Conservation (phyloP, 2,797 vertebrate species). For the Eutrigla gurnardus region DNA sequence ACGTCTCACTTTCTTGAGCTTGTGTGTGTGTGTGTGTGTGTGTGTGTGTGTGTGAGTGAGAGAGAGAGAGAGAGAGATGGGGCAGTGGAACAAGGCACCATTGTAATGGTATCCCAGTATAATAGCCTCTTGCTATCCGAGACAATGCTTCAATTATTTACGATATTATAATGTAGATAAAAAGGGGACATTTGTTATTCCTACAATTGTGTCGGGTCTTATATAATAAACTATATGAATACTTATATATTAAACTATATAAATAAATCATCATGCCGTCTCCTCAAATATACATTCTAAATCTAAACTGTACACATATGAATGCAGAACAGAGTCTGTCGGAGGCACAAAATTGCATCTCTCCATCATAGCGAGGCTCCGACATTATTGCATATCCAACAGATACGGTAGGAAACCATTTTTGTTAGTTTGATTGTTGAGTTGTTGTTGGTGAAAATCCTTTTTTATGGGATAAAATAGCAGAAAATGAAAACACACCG, state of each 20-base stretch:
- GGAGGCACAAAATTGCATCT: too few species aligned
- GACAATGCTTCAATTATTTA: conserved; percentile 7
- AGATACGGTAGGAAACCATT: too few species aligned
- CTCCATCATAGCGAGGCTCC: too few species aligned
- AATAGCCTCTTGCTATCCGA: not conserved
- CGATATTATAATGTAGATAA: not conserved
- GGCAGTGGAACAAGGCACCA: not conserved
- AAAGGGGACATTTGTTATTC: not conserved
- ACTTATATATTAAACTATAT: too few species aligned
- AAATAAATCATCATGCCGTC: not conserved
- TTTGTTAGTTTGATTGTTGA: too few species aligned
- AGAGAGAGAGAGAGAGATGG: conserved; percentile 10
- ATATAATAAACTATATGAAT: not conserved
- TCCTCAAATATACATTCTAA: not conserved
- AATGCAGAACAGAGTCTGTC: too few species aligned
- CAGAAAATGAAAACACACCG: too few species aligned
- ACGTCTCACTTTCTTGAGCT: not conserved
- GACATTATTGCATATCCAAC: too few species aligned
- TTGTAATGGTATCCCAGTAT: not conserved
- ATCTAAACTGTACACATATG: too few species aligned
- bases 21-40: conserved; percentile 17
- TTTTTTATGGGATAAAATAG: too few species aligned
- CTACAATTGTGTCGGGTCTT: not conserved
- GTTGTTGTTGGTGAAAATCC: too few species aligned
- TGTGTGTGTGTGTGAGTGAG: not conserved